A percentile compares a stretch with the other conserved stretches of the same genome.
Conservation (phyloP, 1,140 invertebrate genomes). For the Aphaenogaster rudis region DNA sequence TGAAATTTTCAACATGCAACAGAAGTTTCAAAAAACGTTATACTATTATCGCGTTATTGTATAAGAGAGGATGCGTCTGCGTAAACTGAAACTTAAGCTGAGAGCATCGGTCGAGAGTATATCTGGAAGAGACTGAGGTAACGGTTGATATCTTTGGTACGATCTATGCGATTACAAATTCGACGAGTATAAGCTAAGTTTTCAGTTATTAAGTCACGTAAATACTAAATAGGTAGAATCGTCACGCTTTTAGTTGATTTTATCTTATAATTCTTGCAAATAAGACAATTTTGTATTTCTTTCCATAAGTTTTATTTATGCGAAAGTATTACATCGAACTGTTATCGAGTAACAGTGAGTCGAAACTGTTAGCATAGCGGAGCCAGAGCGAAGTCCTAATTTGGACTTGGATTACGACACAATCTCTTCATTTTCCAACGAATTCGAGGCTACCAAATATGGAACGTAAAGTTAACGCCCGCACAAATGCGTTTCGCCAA, state of each 20-base stretch:
- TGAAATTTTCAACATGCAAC: not conserved
- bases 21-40: not conserved
- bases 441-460: constrained; percentile 20
- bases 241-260: not conserved
- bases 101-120: not conserved
- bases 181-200: not conserved
- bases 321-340: not conserved
- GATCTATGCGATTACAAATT: constrained; percentile 34
- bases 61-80: constrained; percentile 25
- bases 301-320: not conserved
- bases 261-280: not conserved
- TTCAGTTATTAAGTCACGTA: not conserved
- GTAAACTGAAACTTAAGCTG: constrained; percentile 9
- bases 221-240: not conserved
- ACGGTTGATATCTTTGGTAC: constrained; percentile 28
- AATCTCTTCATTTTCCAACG: constrained; percentile 31
- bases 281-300: constrained; percentile 7
- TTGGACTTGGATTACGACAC: constrained; percentile 44
- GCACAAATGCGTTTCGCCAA: not conserved
- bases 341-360: not conserved
- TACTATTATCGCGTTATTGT: not conserved
- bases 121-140: not conserved
- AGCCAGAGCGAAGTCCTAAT: constrained; percentile 41
- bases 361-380: constrained; percentile 31
- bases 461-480: not conserved